Conservation (phyloP, 2,797 vertebrate species). For the Acridotheres tristis region DNA sequence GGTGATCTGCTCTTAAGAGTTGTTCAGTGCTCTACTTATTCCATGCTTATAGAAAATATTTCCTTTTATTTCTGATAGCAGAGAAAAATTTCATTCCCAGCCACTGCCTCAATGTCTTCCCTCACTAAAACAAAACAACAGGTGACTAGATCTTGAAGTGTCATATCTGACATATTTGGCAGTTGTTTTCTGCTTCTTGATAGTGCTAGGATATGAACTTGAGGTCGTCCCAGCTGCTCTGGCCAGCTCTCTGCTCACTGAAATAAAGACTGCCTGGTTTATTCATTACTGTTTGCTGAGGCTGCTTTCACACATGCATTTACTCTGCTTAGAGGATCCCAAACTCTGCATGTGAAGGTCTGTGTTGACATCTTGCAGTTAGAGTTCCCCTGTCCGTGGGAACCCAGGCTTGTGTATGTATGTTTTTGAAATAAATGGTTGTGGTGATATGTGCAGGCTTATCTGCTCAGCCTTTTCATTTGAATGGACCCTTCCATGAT, state of each 20-base stretch:
- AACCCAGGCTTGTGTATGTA: not conserved
- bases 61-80: not conserved
- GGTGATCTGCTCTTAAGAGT: not conserved
- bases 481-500: not conserved
- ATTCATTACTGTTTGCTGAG: not conserved
- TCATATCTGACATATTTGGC: not conserved
- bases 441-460: not conserved
- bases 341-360: not conserved
- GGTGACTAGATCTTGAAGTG: not conserved
- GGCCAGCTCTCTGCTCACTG: not conserved
- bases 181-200: not conserved
- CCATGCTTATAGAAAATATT: not conserved
- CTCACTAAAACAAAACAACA: not conserved
- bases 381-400: not conserved
- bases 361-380: not conserved
- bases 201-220: not conserved
- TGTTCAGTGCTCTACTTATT: not conserved
- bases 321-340: not conserved
- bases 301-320: not conserved
- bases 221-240: not conserved
- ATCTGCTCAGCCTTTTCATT: slow-evolving; percentile 9
- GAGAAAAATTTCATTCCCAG: not conserved
- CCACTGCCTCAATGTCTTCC: not conserved
- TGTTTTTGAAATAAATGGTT: not conserved
- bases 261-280: not conserved